Evolutionary conservation across 2,113 vertebrate genomes (phyloP), one percentile per base, ranked within the genome.

Genomic region (Chiloscyllium plagiosum): DNA sequence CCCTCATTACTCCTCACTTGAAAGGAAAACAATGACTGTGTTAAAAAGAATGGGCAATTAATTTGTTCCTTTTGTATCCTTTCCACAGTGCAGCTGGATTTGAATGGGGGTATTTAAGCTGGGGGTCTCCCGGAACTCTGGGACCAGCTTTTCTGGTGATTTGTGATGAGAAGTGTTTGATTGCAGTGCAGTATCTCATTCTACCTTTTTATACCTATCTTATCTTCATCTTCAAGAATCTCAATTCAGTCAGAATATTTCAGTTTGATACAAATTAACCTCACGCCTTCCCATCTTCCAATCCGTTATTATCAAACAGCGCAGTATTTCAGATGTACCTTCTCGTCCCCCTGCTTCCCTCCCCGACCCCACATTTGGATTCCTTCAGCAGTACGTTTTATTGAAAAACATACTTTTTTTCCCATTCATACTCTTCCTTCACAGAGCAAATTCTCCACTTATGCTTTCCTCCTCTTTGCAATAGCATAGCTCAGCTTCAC

Each of bases 21-120:
- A 95, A 95, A 37, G 80, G 42, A 52, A 61, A 61, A 37, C 72
- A 61, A 95, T 95, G 80, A 50, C 20, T 4, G 0, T 17, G 70
- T 42, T n/a, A 96, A 89, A 83, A 47, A 65, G 70, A 70, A 66
- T 26, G 20, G 42, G 15, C 92, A 22, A 29, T 61, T 47, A 87
- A 33, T 33, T 50, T 50, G 42, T 68, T 87, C 86, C 29, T 93
- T 90, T 33, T 94, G 65, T 47, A 24, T n/a, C 22, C 52, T 76
- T 22, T 93, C 83, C 86, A 66, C 22, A 12, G 13, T 37, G 72
- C 89, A 96, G 87, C 89, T 96, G 96, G 90, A n/a, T 96, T 33
- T 66, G 95, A 69, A 66, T 56, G 56, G n/a, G n/a, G 96, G 96
- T 96, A 96, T 96, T 96, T 95, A 66, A 95, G 96, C 95, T 96